Evolutionary conservation across 2,113 vertebrate genomes (phyloP).

Genomic region (Pampusana beccarii): DNA sequence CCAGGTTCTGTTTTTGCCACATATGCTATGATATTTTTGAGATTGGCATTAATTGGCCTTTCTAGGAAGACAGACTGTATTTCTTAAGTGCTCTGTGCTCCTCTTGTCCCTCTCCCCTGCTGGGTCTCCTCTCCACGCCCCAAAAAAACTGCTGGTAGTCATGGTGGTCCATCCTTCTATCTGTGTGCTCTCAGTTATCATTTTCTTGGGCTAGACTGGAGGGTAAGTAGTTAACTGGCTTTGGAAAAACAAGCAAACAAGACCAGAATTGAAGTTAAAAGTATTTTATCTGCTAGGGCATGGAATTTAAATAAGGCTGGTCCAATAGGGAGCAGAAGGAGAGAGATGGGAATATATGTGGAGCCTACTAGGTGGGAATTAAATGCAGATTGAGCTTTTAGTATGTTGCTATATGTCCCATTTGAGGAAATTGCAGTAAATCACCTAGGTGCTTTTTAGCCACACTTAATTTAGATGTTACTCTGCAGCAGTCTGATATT

Average conservation of each 20-base stretch:
- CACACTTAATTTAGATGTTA: neutral
- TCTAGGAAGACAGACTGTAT: neutral
- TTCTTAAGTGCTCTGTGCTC: neutral
- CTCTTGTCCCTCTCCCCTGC: neutral
- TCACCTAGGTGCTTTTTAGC: neutral
- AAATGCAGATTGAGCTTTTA: neutral
- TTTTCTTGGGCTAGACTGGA: neutral
- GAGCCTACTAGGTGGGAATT: neutral
- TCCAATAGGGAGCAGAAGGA: neutral
- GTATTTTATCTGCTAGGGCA: neutral
- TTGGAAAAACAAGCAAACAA: neutral
- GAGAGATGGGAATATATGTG: neutral
- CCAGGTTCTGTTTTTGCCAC: neutral
- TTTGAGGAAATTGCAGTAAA: neutral
- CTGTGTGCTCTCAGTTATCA: neutral
- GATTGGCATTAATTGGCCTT: neutral
- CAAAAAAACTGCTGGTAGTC: neutral
- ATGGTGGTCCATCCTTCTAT: neutral
- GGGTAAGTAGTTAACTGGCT: neutral
- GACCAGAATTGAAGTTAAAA: neutral
- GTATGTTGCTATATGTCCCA: accelerated
- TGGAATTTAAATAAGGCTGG: neutral
- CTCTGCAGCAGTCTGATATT: neutral
- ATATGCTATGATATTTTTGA: neutral
- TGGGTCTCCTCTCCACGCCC: neutral